Conservation (phyloP, 1,140 invertebrate species). For the Babylonia areolata region DNA sequence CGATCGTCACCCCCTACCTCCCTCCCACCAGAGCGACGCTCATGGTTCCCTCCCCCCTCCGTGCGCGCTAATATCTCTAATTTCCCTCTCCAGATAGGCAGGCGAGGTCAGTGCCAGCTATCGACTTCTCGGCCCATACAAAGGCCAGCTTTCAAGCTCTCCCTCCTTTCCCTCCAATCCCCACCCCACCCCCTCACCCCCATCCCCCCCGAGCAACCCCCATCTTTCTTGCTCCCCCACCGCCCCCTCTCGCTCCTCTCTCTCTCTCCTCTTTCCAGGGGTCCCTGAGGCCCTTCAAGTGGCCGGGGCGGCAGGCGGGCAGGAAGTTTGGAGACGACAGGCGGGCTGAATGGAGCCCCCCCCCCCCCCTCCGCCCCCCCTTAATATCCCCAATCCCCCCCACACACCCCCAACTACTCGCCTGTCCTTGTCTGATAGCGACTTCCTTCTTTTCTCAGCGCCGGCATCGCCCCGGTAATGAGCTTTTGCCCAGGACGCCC, state of each 20-base stretch:
- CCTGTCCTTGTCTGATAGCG: neutral
- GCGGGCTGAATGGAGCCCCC: constrained; percentile 3
- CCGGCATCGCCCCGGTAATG: neutral
- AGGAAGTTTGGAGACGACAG: constrained; percentile 28
- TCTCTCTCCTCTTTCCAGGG: neutral
- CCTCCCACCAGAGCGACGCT: neutral
- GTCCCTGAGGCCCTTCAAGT: constrained; percentile 19
- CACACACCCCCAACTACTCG: neutral
- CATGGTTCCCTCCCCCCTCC: too few relatives aligned
- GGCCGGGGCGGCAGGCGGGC: constrained; percentile 1
- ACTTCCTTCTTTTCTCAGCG: neutral
- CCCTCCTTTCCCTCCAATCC: neutral
- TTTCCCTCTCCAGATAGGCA: constrained; percentile 28
- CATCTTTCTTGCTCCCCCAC: neutral
- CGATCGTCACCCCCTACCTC: neutral
- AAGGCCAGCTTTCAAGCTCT: constrained; percentile 24
- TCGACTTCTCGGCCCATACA: constrained; percentile 20
- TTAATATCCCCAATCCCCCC: neutral
- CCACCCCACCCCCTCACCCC: neutral
- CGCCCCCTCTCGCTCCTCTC: neutral
- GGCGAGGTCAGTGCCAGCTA: constrained; percentile 31
- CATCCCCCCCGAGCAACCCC: neutral
- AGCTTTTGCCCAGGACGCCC: neutral
- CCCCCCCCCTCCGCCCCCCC: neutral
- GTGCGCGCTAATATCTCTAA: constrained; percentile 33